A percentile compares a stretch with the other conserved stretches of the same genome.
These are phyloP conservation scores for Montipora foliosa DNA, from an alignment of 64 coral and sea anemone species.

Conservation along the genomic window DNA sequence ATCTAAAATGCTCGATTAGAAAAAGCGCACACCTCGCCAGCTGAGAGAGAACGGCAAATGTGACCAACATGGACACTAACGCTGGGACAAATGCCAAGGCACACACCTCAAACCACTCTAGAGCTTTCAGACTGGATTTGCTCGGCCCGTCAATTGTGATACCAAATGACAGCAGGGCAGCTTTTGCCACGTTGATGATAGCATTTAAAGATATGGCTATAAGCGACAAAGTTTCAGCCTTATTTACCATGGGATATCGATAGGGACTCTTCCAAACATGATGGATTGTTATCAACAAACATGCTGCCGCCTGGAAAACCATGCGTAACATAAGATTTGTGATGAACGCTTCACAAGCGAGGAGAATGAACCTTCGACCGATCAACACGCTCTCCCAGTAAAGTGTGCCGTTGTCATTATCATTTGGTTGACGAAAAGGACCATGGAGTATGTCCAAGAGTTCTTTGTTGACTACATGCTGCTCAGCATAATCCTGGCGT, in stretches of 20 bases:
- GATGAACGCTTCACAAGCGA: too few species aligned
- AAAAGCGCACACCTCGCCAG: background rate
- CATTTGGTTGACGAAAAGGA: constrained; percentile 53
- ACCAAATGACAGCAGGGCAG: constrained; percentile 12
- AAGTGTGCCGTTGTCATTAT: too few species aligned
- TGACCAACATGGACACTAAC: too few species aligned
- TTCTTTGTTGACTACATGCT: background rate
- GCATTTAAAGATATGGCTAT: background rate
- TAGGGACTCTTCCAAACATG: too few species aligned
- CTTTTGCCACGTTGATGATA: constrained; percentile 17
- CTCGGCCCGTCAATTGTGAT: background rate
- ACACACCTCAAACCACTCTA: too few species aligned
- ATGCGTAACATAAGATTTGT: too few species aligned
- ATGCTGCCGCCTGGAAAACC: too few species aligned
- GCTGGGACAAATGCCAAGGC: too few species aligned
- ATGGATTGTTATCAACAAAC: too few species aligned
- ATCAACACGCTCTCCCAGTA: too few species aligned
- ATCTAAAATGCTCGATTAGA: background rate
- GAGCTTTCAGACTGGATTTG: too few species aligned
- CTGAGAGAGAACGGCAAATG: constrained; percentile 23
- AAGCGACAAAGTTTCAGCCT: background rate
- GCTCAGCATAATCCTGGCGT: background rate
- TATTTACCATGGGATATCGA: background rate
- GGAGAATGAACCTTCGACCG: too few species aligned
- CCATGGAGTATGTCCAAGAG: constrained; percentile 63